A percentile compares a stretch with the other conserved stretches of the same genome.
These are phyloP conservation scores for Misgurnus anguillicaudatus DNA, from an alignment of 2,113 vertebrate genomes.

Conservation along the genomic window DNA sequence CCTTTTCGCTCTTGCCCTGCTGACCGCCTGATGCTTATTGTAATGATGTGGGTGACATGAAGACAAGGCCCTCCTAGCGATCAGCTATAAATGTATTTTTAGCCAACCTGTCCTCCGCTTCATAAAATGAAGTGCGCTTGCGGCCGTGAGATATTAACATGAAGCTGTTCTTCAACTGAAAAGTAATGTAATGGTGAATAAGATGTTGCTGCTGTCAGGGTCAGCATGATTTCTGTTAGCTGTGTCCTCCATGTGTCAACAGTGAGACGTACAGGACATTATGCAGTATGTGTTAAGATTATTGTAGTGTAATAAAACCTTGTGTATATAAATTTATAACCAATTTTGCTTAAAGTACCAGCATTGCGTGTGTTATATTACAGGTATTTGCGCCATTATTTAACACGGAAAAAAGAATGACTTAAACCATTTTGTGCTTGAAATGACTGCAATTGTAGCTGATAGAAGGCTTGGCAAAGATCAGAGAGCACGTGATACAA, in stretches of 20 bases:
- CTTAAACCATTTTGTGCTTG: too few species aligned
- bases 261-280: too few species aligned
- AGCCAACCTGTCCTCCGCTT: conserved; percentile 1
- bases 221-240: not conserved
- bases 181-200: not conserved
- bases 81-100: conserved; percentile 28
- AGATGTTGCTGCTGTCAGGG: not conserved
- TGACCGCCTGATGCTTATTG: conserved; percentile 18
- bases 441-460: too few species aligned
- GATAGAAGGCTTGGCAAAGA: too few species aligned
- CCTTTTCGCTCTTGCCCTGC: not conserved
- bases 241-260: not conserved
- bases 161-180: conserved; percentile 13
- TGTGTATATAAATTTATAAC: too few species aligned
- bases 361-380: too few species aligned
- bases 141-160: conserved; percentile 1
- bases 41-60: conserved; percentile 23
- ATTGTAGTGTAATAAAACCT: not conserved
- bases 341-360: too few species aligned
- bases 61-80: not conserved
- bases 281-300: not conserved
- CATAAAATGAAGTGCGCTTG: not conserved
- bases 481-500: too few species aligned
- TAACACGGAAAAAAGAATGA: too few species aligned
- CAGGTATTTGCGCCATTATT: too few species aligned